phyloP scores from a whole-genome alignment of 2,888 invertebrate genomes.

The Geotrupes spiniger region DNA sequence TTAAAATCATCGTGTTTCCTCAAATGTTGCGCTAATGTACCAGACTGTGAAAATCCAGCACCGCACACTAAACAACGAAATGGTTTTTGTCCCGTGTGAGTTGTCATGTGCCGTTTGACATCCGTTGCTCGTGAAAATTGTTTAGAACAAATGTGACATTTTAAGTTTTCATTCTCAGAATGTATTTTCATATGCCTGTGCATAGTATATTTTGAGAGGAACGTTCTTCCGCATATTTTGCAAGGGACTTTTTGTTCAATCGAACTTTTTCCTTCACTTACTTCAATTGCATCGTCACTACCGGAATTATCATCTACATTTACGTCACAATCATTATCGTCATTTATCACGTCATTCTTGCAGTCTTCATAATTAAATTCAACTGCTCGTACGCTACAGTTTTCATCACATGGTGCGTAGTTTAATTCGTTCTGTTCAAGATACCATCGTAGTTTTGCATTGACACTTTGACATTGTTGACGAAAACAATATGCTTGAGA shows the following conservation, averaged over 20 bases:
- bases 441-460: slow-evolving; percentile 26
- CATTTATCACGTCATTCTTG: not conserved
- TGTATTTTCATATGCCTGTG: slow-evolving; percentile 34
- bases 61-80: slow-evolving; percentile 32
- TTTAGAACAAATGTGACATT: slow-evolving; percentile 32
- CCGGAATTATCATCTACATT: slow-evolving; percentile 13
- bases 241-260: slow-evolving; percentile 23
- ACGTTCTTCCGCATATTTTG: slow-evolving; percentile 29
- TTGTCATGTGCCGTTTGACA: slow-evolving; percentile 39
- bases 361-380: too few relatives aligned
- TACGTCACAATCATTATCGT: slow-evolving; percentile 14
- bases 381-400: not conserved
- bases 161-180: slow-evolving; percentile 25
- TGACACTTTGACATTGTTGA: slow-evolving; percentile 33
- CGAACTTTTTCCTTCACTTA: too few relatives aligned
- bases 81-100: slow-evolving; percentile 36
- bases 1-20: slow-evolving; percentile 29
- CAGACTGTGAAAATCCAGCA: slow-evolving; percentile 36
- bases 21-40: slow-evolving; percentile 33
- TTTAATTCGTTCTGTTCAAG: not conserved
- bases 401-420: not conserved
- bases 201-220: slow-evolving; percentile 31
- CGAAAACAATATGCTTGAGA: slow-evolving; percentile 33
- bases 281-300: slow-evolving; percentile 6
- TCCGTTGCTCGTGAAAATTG: slow-evolving; percentile 32